A percentile compares a stretch with the other conserved stretches of the same genome.
Evolutionary conservation across 53 echinoderm and acorn worm species (phyloP).

Genomic region (Holothuria leucospilota): DNA sequence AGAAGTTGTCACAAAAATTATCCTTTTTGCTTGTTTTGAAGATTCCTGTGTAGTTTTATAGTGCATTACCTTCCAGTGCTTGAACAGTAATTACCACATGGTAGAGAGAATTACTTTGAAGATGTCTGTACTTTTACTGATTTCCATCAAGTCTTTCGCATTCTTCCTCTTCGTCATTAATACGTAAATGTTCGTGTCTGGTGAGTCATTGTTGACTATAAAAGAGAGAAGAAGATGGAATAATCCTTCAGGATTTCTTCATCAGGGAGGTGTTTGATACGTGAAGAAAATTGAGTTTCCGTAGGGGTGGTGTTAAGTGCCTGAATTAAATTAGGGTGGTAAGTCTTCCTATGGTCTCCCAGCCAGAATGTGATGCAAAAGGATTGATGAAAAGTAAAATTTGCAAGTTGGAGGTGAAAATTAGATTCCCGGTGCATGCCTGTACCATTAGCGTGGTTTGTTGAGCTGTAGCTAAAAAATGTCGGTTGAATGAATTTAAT

Average conservation of each 20-base stretch:
- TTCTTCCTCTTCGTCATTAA: no score
- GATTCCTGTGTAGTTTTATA: no score
- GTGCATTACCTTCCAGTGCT: no score
- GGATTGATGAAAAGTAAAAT: slow-evolving; percentile 11
- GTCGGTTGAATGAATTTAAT: no score
- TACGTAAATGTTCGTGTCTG: background rate
- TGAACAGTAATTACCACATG: no score
- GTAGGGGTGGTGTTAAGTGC: slow-evolving; percentile 26
- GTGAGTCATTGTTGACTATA: slow-evolving; percentile 32
- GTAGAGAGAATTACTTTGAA: no score
- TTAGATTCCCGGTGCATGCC: background rate
- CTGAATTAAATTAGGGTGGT: slow-evolving; percentile 23
- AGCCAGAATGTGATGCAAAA: background rate
- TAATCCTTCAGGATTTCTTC: slow-evolving; percentile 38
- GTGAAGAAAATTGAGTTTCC: slow-evolving; percentile 15
- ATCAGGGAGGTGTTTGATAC: slow-evolving; percentile 16
- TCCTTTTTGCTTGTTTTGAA: no score
- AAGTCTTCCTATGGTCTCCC: slow-evolving; percentile 6
- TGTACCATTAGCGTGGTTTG: no score
- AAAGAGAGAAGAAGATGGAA: slow-evolving; percentile 4
- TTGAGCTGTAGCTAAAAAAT: no score
- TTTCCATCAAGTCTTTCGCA: no score
- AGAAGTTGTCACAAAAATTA: no score
- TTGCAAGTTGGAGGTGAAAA: slow-evolving; percentile 19
- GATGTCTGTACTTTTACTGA: no score